Conservation (phyloP, 2,113 vertebrate species). For the Tupaia tana region DNA sequence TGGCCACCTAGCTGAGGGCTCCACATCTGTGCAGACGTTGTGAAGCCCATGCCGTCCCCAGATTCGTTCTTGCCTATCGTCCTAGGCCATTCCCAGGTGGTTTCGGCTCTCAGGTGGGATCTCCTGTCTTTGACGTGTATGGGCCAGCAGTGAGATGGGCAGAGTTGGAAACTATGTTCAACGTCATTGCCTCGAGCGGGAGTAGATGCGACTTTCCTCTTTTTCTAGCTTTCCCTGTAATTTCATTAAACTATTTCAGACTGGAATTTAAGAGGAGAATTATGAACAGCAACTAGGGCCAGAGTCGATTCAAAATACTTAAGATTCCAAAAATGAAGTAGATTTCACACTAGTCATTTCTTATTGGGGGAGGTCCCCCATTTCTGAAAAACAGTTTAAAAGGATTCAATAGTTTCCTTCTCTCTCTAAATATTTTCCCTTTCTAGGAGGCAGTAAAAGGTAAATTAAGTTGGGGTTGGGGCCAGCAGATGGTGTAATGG, state of each 20-base stretch:
- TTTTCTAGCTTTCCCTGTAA: neutral
- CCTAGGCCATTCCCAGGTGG: neutral
- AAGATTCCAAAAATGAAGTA: neutral
- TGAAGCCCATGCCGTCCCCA: neutral
- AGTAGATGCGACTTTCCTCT: neutral
- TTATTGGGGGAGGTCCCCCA: neutral
- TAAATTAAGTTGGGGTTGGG: neutral
- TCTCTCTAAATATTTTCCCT: neutral
- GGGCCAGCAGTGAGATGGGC: neutral
- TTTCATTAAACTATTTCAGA: constrained; percentile 10
- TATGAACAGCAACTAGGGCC: neutral
- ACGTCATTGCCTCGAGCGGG: neutral
- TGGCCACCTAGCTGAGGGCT: neutral
- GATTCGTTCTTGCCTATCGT: neutral
- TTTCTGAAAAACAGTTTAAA: constrained; percentile 24
- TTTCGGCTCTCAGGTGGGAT: neutral
- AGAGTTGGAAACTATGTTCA: neutral
- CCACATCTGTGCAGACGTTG: rapidly evolving
- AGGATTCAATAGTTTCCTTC: neutral
- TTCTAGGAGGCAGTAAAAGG: neutral
- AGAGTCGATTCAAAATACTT: neutral
- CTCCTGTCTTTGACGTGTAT: neutral
- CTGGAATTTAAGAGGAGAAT: neutral
- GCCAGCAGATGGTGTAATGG: no score
- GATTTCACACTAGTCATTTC: neutral